Base-by-base conservation (phyloP, 2,888 invertebrate genomes). In the Galeopsomyia nigrocyanea region DNA sequence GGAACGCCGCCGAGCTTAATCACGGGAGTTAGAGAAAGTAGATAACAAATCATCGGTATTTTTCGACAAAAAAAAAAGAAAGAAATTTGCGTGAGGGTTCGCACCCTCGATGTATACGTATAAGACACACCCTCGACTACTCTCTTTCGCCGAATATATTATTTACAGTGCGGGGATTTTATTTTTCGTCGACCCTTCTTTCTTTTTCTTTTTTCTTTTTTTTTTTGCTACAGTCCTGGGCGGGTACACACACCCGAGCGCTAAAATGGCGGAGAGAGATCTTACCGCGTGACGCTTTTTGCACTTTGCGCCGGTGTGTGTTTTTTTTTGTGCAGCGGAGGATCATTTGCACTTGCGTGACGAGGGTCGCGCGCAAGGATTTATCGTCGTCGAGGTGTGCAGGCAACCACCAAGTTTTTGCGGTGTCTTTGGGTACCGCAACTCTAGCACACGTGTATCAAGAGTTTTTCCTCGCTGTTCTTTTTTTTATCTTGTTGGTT, bases 21-120 rank as follows among this genome's bases (percentile, higher is more conserved):
- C 75, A 72, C 66, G 63, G 31, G 47, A 7, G 16, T 9, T 17
- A 19, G 47, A 22, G 66, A 47, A 69, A 76, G 72, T 55, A 69
- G 79, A 79, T 78, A 79, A 80, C 78, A 79, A 80, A 80, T 80
- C 79, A 80, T 80, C 77, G 78, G 75, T 76, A 77, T 79, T 80
- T 80, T 77, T 79, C 78, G 79, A 79, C 79, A 78, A 70, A 69
- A 39, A 39, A 80, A 78, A 70, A 70, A 39, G 7, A 39, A 39
- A 39, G 7, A 39, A 39, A 10, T 31, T 7, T 31, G 31, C 10
- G 10, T 10, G 39, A 39, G 39, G 39, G 39, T 39, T 39, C 39
- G 13, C 39, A 39, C 39, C 39, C 39, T 9, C 31, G 49, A 55
- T 46, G 31, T 39, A 57, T 55, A 58, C 64, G 17, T 46, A 47